Percentiles rank a stretch among this genome's conserved stretches.
Evolutionary conservation across 2,113 vertebrate species (phyloP).

Genomic region (Ahaetulla prasina): DNA sequence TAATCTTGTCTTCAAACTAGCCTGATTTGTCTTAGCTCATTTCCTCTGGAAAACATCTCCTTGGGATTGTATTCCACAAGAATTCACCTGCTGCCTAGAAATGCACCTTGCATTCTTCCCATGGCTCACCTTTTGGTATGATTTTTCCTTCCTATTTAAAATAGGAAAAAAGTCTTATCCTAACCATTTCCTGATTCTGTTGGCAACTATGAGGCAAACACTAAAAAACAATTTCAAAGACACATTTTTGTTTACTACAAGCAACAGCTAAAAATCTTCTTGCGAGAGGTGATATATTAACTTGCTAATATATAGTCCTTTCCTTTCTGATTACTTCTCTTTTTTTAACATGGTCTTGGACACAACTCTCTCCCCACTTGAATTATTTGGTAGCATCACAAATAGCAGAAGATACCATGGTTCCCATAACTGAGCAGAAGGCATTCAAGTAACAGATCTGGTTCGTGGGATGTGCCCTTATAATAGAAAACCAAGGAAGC

Average conservation of each 20-base stretch:
- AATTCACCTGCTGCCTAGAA: neutral
- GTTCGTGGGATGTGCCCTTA: neutral
- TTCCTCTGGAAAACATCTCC: neutral
- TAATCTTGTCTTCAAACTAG: slow-evolving; percentile 13
- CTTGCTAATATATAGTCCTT: neutral
- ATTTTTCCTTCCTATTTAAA: neutral
- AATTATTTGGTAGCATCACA: neutral
- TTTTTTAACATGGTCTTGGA: neutral
- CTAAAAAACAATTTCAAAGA: neutral
- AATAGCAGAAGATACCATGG: neutral
- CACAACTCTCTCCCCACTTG: neutral
- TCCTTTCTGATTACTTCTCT: neutral
- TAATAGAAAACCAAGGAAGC: neutral
- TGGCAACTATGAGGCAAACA: neutral
- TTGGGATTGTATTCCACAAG: neutral
- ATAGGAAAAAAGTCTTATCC: neutral
- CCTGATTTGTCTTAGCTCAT: neutral
- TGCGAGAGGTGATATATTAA: neutral
- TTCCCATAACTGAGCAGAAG: neutral
- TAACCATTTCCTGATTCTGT: neutral
- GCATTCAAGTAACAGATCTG: neutral
- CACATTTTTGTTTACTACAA: neutral
- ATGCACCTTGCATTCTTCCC: neutral
- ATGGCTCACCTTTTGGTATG: neutral
- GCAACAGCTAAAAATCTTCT: neutral